Conservation (phyloP, 2,888 invertebrate genomes). For the Scaptodrosophila latifasciaeformis region DNA sequence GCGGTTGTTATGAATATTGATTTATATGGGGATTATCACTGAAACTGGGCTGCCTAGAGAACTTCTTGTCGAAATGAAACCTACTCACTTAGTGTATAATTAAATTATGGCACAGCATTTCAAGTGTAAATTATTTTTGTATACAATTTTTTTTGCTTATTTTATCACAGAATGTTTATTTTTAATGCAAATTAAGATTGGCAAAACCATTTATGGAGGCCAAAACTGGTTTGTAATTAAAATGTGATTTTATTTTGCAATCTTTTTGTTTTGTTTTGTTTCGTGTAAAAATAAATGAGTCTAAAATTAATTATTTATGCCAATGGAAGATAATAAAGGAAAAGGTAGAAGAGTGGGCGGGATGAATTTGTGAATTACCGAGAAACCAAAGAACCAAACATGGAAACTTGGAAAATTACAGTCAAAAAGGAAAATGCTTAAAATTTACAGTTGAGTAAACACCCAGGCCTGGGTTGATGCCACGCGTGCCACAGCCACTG, state of each 20-base stretch:
- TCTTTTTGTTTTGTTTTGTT: conserved; percentile 8
- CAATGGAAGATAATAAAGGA: conserved; percentile 2
- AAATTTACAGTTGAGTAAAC: conserved; percentile 46
- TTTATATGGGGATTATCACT: background rate
- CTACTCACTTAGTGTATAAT: background rate
- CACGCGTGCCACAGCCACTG: conserved; percentile 60
- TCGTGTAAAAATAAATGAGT: conserved; percentile 39
- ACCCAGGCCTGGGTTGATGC: conserved; percentile 1
- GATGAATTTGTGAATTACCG: background rate
- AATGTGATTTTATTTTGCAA: conserved; percentile 43
- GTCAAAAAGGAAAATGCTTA: conserved; percentile 36
- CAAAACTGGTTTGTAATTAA: conserved; percentile 60
- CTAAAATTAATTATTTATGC: conserved; percentile 64
- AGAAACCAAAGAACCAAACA: conserved; percentile 19
- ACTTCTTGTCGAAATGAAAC: background rate
- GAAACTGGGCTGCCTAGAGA: background rate
- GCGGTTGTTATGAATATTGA: background rate
- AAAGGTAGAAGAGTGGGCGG: conserved; percentile 30
- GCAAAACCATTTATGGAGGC: conserved; percentile 46
- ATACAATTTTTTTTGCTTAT: conserved; percentile 7
- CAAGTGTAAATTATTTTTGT: conserved; percentile 36
- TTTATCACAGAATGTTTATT: conserved; percentile 46
- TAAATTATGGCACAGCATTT: conserved; percentile 10
- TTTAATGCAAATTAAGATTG: conserved; percentile 43
- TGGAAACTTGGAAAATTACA: conserved; percentile 19